Base-by-base conservation (phyloP, 92 coral and sea anemone genomes). In the Muricea muricata region DNA sequence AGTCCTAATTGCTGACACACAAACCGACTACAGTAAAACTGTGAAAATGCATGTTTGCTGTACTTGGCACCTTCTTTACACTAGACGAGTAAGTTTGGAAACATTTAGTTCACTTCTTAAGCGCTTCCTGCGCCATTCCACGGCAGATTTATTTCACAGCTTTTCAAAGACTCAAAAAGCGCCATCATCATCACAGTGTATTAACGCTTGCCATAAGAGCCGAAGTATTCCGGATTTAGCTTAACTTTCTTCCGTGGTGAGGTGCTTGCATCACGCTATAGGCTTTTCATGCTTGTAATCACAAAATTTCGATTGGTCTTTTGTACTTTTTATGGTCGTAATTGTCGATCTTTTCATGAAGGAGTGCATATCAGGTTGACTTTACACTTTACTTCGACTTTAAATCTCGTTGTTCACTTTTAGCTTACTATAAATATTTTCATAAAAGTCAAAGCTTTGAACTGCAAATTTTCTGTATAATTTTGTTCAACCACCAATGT, bases 81-180 rank as follows among this genome's bases (percentile, higher is more conserved):
- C 70, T 1, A 63, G 30, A 37, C 13, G 70, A 28, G 65, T 21
- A 57, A 57, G 7, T 76, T 50, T n/a, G 21, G 17, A 58, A 26
- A 29, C 65, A 47, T 75, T 35, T 78, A 78, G 57, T 52, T 78
- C 70, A 34, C 34, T 61, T 57, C 71, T 71, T 78, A 78, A 78
- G 83, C 71, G 52, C 37, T 78, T 78, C 83, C 83, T 78, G 52
- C 33, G 71, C 25, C 70, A 78, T 33, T 57, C 71, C 71, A 6
- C 32, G n/a, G 61, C 48, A 78, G 52, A 78, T 78, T 58, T 56
- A 6, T 78, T 78, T 78, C 83, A 58, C 83, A 58, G 83, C 83
- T 78, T 78, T 78, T 28, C 52, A 32, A 32, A 57, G 25, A 50
- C 40, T 78, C 21, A 47, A 31, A 55, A 78, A 55, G 65, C 48